Base-by-base conservation (phyloP, 2,888 invertebrate species). In the Sphaerophoria taeniata region DNA sequence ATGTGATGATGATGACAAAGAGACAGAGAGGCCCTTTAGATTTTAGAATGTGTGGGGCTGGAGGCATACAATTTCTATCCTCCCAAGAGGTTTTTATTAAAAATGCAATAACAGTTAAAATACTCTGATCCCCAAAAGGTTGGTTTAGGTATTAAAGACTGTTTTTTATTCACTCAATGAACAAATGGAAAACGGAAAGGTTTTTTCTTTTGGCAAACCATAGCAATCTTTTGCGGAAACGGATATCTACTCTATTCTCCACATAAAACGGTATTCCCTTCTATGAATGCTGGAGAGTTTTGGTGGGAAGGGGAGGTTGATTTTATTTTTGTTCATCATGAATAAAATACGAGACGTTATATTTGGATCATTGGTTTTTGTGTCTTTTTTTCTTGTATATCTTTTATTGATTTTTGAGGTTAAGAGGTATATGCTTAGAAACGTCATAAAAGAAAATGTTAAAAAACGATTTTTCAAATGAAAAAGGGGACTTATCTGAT, bases 61-160 rank as follows among this genome's bases (percentile, higher is more conserved):
- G n/a, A n/a, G n/a, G n/a, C n/a, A 33, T 33, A 36, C 14, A 6
- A 65, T 65, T 43, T 47, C 34, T 33, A 31, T 53, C 33, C 56
- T n/a, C n/a, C 43, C 53, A 39, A 51, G 24, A 34, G 78, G 24
- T 43, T 72, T 71, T 78, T 79, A 79, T 79, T 79, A 69, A 73
- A 79, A 79, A 79, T 60, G 79, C 74, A 79, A 79, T 79, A 79
- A 67, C 51, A 67, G 73, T 73, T 61, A 74, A 74, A 79, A 74
- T 16, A 47, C 16, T 69, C 53, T 55, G 53, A 79, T 73, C 61
- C 33, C 55, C 45, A 56, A 63, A 51, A 60, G n/a, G 51, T 65
- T 49, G 58, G 31, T 58, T 69, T 16, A 14, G 1, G 47, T 47
- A 63, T 63, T 47, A 45, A 47, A 45, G 5, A 36, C 6, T 36